Conservation (phyloP, 2,113 vertebrate genomes). For the Apodemus sylvaticus region DNA sequence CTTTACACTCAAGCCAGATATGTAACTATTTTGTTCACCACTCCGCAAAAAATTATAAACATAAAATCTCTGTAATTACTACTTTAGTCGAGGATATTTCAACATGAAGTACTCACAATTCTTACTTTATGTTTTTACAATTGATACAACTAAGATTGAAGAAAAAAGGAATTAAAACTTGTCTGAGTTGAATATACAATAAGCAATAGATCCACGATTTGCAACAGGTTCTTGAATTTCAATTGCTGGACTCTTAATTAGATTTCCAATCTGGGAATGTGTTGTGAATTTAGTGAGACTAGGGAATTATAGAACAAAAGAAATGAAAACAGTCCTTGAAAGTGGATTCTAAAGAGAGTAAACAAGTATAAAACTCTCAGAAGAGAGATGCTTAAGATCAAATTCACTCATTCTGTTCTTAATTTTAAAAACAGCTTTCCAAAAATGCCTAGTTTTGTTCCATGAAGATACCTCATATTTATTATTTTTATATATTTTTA, state of each 20-base stretch:
- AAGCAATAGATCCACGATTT: neutral
- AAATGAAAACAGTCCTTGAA: neutral
- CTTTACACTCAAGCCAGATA: neutral
- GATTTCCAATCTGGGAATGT: neutral
- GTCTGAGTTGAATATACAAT: neutral
- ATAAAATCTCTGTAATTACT: neutral
- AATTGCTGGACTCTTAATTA: neutral
- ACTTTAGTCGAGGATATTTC: neutral
- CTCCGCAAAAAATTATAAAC: neutral
- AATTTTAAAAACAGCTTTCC: neutral
- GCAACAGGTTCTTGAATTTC: neutral
- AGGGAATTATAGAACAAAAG: neutral
- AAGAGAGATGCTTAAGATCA: neutral
- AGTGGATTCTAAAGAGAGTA: neutral
- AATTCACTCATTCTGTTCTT: neutral
- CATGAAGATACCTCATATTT: neutral
- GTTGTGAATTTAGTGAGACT: neutral
- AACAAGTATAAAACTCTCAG: neutral
- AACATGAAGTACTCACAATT: neutral
- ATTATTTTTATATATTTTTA: no score
- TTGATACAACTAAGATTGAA: neutral
- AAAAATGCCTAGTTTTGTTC: neutral
- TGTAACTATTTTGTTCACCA: neutral
- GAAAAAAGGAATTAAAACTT: neutral
- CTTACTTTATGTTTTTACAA: neutral